Percentiles rank a stretch among this genome's conserved stretches.
phyloP scores from a whole-genome alignment of 2,113 vertebrate genomes.

The Centropus unirufus region DNA sequence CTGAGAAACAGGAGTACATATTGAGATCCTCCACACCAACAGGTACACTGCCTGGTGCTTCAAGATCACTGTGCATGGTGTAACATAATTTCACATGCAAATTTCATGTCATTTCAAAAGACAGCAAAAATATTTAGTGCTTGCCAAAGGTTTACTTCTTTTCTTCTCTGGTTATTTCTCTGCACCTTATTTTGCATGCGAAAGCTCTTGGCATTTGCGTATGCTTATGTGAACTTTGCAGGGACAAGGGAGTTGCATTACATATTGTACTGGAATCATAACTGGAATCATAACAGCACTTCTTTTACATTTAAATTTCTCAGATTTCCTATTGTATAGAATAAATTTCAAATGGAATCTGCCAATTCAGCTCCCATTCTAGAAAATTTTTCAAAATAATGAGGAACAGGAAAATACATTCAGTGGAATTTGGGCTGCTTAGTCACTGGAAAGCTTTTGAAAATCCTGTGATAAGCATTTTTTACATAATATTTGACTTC shows the following conservation, averaged over 20 bases:
- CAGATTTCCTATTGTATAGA: neutral
- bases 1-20: neutral
- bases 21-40: neutral
- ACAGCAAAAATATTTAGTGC: neutral
- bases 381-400: neutral
- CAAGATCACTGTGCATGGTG: neutral
- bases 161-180: neutral
- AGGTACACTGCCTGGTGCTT: neutral
- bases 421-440: neutral
- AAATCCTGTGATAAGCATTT: neutral
- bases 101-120: neutral
- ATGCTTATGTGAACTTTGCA: neutral
- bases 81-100: neutral
- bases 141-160: neutral
- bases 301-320: neutral
- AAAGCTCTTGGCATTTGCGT: neutral
- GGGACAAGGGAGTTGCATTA: neutral
- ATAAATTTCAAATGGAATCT: neutral
- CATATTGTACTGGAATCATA: neutral
- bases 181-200: neutral
- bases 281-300: neutral
- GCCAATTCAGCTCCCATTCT: neutral
- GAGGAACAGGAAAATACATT: fast-evolving
- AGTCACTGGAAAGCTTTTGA: neutral
- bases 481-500: neutral